Evolutionary conservation across 2,113 vertebrate genomes (phyloP).

Genomic region (Austrofundulus limnaeus): DNA sequence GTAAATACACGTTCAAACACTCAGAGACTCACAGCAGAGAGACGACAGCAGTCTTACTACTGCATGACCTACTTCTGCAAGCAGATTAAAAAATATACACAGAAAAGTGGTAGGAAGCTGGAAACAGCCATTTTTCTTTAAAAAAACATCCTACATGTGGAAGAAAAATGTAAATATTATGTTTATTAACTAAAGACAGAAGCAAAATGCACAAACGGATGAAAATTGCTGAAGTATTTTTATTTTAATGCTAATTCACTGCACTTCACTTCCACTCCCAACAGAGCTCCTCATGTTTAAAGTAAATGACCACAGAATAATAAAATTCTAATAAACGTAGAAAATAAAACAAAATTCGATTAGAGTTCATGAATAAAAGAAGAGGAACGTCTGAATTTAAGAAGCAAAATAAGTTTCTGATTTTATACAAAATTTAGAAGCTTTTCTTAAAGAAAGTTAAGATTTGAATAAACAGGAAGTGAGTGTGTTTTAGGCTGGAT

Average conservation of each 20-base stretch:
- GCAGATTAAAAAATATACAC: conserved; percentile 15
- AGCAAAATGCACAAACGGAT: background rate
- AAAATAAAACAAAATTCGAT: no score
- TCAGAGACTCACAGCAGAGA: conserved; percentile 44
- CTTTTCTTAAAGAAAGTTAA: no score
- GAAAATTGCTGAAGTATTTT: background rate
- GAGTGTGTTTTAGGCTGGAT: no score
- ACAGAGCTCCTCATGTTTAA: no score
- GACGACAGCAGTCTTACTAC: conserved; percentile 45
- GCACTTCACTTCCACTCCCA: no score
- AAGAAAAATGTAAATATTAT: background rate
- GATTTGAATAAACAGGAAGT: no score
- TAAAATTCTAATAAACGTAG: no score
- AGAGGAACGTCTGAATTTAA: no score
- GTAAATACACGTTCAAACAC: conserved; percentile 53
- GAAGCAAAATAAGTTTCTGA: no score
- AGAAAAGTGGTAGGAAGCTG: conserved; percentile 10
- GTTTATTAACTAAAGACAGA: background rate
- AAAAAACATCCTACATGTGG: conserved; percentile 14
- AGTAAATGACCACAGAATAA: no score
- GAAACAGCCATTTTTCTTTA: conserved; percentile 42
- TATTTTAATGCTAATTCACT: background rate
- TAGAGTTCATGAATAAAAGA: no score
- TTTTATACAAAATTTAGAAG: no score
- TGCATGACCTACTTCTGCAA: conserved; percentile 66